Evolutionary conservation across 1,140 invertebrate genomes (phyloP).

Genomic region (Meteorus sp.): DNA sequence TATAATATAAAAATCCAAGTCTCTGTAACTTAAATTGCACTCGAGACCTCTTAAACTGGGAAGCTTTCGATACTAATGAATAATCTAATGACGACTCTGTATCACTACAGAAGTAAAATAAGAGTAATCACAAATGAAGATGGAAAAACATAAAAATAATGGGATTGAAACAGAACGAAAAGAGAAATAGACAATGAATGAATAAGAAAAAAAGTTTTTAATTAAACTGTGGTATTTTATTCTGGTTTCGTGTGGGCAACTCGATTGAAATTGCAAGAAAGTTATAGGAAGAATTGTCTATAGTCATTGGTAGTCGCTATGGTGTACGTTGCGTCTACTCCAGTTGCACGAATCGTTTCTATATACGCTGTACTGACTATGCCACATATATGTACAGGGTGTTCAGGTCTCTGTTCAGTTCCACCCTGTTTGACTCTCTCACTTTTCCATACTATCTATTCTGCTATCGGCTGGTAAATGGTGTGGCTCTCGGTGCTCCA

Average conservation of each 20-base stretch:
- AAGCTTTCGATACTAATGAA: too few species aligned
- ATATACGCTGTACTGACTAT: too few species aligned
- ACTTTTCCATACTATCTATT: not conserved
- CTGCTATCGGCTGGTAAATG: conserved; percentile 27
- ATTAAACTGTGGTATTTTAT: conserved; percentile 21
- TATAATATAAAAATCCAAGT: too few species aligned
- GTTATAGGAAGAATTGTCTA: conserved; percentile 25
- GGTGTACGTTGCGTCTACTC: conserved; percentile 23
- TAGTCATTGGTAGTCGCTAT: conserved; percentile 6
- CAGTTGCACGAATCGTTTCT: conserved; percentile 23
- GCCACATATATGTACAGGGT: too few species aligned
- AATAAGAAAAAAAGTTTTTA: conserved; percentile 5
- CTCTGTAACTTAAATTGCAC: conserved; percentile 2
- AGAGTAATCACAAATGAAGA: too few species aligned
- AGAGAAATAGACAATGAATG: not conserved
- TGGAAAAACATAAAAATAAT: conserved; percentile 1
- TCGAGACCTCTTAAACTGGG: too few species aligned
- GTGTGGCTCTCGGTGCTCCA: conserved; percentile 2
- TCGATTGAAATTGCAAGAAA: conserved; percentile 22
- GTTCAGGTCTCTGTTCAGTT: too few species aligned
- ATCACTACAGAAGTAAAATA: not conserved
- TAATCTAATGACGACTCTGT: not conserved
- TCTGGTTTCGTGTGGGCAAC: conserved; percentile 8
- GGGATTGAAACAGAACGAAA: not conserved
- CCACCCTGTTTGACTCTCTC: too few species aligned